A percentile compares a stretch with the other conserved stretches of the same genome.
phyloP scores from a whole-genome alignment of 2,888 invertebrate species.

The Oxycera nigricornis region DNA sequence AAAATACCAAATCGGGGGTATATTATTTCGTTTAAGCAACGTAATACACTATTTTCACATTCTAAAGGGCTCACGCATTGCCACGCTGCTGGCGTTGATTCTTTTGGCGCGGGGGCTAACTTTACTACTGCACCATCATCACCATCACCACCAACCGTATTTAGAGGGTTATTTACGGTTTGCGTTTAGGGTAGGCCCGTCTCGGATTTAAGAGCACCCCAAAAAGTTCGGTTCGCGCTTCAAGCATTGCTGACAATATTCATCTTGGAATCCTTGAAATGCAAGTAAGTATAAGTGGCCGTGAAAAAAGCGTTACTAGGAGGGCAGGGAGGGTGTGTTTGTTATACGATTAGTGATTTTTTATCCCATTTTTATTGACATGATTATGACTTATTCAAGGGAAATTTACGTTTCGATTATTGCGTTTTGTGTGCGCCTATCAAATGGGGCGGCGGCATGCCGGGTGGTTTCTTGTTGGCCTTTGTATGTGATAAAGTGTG shows the following conservation, averaged over 20 bases:
- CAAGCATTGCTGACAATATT: background rate
- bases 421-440: conserved; percentile 16
- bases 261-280: background rate
- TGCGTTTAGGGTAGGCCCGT: background rate
- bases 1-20: too few species aligned
- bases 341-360: conserved; percentile 47
- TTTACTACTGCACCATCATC: too few species aligned
- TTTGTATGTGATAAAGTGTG: too few species aligned
- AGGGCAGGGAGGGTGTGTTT: conserved; percentile 31
- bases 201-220: background rate
- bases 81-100: background rate
- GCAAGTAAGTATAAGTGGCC: conserved; percentile 35
- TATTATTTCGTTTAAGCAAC: too few species aligned
- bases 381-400: conserved; percentile 38
- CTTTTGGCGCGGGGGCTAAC: too few species aligned
- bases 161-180: conserved; percentile 32
- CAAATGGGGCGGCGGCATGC: too few species aligned
- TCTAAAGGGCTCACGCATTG: conserved; percentile 9
- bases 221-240: background rate
- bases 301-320: conserved; percentile 12
- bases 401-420: conserved; percentile 36
- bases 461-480: too few species aligned
- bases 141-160: background rate
- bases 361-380: conserved; percentile 44
- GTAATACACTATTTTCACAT: background rate